Evolutionary conservation across 2,888 invertebrate species (phyloP), one percentile per base, ranked within the genome.

Genomic region (Mythimna vitellina): DNA sequence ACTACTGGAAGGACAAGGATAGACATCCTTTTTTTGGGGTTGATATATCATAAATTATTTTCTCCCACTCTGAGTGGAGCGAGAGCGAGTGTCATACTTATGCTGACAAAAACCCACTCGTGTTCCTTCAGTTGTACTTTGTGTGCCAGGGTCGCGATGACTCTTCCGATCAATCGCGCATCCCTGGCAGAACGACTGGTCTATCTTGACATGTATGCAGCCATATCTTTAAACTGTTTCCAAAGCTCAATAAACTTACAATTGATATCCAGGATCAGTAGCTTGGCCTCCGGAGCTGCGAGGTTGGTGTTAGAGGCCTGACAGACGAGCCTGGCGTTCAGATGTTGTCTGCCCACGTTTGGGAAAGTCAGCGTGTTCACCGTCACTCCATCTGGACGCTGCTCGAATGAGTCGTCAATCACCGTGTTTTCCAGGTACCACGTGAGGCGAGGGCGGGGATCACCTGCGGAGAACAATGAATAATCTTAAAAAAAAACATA

Each of bases 271-370:
- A 99, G 96, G 85, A 98, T 97, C 88, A 98, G 97, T 75, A 98
- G 97, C 91, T 97, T 98, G 79, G 97, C 97, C 89, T 97, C 97
- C 25, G 99, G 98, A 58, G 97, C 97, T 57, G 98, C 97, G 85
- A 98, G 96, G 92, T 98, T 98, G 86, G 98, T 99, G 94, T 99
- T 99, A 89, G 98, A 97, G 29, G 99, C 98, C 94, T 98, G 98
- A 94, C 99, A 99, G 89, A 98, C 97, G 89, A 99, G 97, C 89
- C 98, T 96, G 70, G 98, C 97, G 94, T 98, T 98, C 82, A 98
- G 97, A 94, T 99, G 98, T 93, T 98, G 98, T 65, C 98, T 96
- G 22, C 98, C 98, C 83, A 99, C 97, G 92, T 97, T 97, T 78
- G 98, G 98, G 92, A 98, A 98, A 80, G 97, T 97, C 89, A 98